phyloP scores from a whole-genome alignment of 2,113 vertebrate species.

The Lipophrys pholis region DNA sequence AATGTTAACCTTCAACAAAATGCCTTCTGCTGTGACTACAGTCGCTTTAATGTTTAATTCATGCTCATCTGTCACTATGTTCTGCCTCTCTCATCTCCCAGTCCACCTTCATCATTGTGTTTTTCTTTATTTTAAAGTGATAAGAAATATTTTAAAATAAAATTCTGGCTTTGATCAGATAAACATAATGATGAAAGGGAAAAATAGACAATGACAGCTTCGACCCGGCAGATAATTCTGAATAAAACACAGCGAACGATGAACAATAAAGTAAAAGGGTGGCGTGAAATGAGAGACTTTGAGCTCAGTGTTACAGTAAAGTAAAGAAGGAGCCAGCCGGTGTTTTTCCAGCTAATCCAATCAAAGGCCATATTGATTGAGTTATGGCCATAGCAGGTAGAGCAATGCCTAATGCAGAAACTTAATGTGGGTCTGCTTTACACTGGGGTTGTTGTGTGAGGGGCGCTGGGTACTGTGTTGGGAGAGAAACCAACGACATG shows the following conservation, averaged over 20 bases:
- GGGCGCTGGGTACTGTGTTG: background rate
- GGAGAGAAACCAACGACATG: background rate
- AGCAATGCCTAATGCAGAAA: conserved; percentile 34
- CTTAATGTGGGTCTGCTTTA: conserved; percentile 21
- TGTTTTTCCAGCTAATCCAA: conserved; percentile 56
- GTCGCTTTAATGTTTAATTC: conserved; percentile 4
- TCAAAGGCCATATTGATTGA: conserved; percentile 59
- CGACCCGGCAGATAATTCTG: background rate
- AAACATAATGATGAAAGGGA: background rate
- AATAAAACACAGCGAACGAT: conserved; percentile 22
- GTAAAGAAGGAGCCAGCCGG: conserved; percentile 33
- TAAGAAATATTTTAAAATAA: background rate
- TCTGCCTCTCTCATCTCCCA: background rate
- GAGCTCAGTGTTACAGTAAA: conserved; percentile 14
- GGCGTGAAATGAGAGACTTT: conserved; percentile 15
- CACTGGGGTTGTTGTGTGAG: background rate
- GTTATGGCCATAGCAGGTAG: conserved; percentile 57
- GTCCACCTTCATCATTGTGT: background rate
- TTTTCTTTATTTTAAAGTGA: background rate
- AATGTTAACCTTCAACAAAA: conserved; percentile 18
- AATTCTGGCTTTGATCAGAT: background rate
- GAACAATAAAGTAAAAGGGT: conserved; percentile 13
- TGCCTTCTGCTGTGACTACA: background rate
- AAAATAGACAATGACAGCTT: background rate
- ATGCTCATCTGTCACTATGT: background rate